Evolutionary conservation across 1,140 invertebrate genomes (phyloP), one percentile per base, ranked within the genome.

Genomic region (Trichomalopsis sarcophagae): DNA sequence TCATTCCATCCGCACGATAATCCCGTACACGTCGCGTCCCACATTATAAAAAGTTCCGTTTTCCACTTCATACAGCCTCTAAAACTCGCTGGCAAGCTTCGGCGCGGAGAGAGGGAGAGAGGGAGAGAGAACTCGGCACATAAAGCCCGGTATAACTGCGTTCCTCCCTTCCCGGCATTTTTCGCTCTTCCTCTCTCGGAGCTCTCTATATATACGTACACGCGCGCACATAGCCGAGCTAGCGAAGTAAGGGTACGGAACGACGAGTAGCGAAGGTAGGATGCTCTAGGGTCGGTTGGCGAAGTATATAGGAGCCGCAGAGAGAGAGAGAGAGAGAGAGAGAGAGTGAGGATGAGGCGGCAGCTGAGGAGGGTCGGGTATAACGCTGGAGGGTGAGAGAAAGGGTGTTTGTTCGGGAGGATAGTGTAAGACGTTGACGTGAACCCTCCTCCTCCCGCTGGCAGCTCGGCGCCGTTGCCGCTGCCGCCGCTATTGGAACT

Each of bases 401-500:
- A 87, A 89, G 91, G 91, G 90, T 92, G 91, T 93, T 93, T 93
- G 92, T 92, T 92, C 91, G 92, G 89, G 90, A 91, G 91, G 91
- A 92, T 93, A 92, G 91, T 88, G 90, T 91, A 93, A 93, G 92
- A 92, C 92, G 92, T 91, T 93, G 92, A 93, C 92, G 92, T 92
- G 91, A 90, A 92, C 90, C 90, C 91, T 90, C 91, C 89, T 88
- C 87, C 85, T 66, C 88, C 82, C 84, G 82, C 86, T 89, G 88
- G 90, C 89, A 87, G 79, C 87, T 77, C 86, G 50, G 30, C 69
- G 66, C 75, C 86, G 82, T 74, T 81, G 82, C 85, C 83, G 50
- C 87, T 82, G 17, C 83, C 66, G 81, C 85, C 81, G 82, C 88
- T 90, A 91, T 90, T 89, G 85, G 90, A 90, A 89, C 88, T 87